phyloP scores from a whole-genome alignment of 2,113 vertebrate species.

The Gobiocypris rarus region DNA sequence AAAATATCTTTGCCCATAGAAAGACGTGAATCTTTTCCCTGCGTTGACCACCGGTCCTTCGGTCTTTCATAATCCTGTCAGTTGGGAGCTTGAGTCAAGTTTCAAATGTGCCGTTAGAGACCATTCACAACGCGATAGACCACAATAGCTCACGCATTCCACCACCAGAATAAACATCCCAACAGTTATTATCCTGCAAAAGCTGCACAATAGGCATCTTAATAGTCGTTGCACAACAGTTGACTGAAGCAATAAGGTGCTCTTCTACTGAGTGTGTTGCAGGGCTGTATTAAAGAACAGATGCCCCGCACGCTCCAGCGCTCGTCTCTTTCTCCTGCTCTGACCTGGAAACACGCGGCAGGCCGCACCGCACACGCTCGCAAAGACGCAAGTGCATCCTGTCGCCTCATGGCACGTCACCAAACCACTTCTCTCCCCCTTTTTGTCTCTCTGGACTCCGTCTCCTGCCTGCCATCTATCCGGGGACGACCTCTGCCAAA shows the following conservation, averaged over 20 bases:
- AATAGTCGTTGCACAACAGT: not conserved
- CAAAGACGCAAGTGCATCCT: conserved; percentile 3
- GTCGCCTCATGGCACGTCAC: conserved; percentile 35
- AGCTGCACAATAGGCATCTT: not conserved
- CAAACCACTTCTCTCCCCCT: not conserved
- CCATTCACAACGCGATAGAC: not conserved
- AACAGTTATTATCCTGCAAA: not conserved
- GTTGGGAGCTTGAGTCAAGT: conserved; percentile 4
- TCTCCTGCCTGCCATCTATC: conserved; percentile 26
- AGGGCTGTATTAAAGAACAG: conserved; percentile 24
- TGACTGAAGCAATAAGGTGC: not conserved
- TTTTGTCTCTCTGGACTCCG: conserved; percentile 1
- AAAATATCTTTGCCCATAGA: conserved; percentile 28
- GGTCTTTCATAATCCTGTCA: conserved; percentile 7
- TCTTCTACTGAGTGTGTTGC: not conserved
- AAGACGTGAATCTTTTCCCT: not conserved
- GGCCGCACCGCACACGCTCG: not conserved
- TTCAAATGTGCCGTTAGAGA: conserved; percentile 17
- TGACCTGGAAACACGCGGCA: not conserved
- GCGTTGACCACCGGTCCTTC: not conserved
- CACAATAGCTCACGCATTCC: conserved; percentile 4
- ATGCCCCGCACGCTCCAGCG: conserved; percentile 34
- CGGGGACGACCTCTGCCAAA: conserved; percentile 48
- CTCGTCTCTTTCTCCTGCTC: conserved; percentile 23
- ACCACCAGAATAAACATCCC: not conserved